phyloP scores from a whole-genome alignment of 2,113 vertebrate genomes.

The Pitta sordida region DNA sequence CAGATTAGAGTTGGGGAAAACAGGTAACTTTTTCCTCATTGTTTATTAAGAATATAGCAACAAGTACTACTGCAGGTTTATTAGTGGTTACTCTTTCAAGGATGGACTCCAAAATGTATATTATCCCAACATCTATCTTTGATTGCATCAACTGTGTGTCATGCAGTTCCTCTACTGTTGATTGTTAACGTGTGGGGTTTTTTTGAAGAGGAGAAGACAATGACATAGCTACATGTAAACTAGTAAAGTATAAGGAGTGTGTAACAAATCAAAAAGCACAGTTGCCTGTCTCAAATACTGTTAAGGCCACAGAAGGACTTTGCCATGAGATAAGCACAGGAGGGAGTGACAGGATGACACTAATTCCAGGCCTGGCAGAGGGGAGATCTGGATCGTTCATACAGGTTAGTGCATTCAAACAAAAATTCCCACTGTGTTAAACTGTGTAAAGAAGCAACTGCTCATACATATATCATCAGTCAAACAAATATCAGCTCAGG shows the following conservation, averaged over 20 bases:
- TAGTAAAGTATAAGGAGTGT: background rate
- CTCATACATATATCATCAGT: background rate
- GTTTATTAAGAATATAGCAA: background rate
- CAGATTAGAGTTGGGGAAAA: background rate
- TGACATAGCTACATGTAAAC: fast-evolving
- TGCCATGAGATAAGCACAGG: background rate
- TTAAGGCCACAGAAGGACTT: background rate
- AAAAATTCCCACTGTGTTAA: background rate
- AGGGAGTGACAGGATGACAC: background rate
- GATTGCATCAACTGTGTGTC: background rate
- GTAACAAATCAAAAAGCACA: background rate
- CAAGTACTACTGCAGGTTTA: background rate
- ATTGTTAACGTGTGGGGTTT: background rate
- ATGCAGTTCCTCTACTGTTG: background rate
- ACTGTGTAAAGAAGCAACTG: background rate
- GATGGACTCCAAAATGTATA: background rate
- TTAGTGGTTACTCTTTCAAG: background rate
- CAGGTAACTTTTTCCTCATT: background rate
- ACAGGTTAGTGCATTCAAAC: background rate
- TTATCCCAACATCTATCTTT: background rate
- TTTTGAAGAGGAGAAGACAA: background rate
- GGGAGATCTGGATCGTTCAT: background rate
- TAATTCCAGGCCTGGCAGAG: background rate
- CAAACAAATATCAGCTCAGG: background rate
- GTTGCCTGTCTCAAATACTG: background rate